Percentiles rank a stretch among this genome's conserved stretches.
Conservation (phyloP, 2,113 vertebrate genomes). For the Anseranas semipalmata region DNA sequence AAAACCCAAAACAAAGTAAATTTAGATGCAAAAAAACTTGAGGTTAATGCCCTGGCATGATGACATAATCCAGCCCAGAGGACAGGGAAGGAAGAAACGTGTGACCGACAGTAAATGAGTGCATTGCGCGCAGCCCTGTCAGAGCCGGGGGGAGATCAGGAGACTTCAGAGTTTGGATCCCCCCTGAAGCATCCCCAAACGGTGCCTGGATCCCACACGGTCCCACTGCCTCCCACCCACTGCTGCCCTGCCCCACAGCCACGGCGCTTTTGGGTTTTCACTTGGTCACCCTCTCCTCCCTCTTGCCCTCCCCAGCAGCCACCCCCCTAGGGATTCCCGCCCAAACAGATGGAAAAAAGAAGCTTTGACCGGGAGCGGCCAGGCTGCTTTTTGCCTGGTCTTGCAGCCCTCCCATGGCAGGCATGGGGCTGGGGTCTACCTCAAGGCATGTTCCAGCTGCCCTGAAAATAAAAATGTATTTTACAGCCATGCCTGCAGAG, state of each 20-base stretch:
- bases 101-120: background rate
- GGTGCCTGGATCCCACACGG: background rate
- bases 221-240: no score
- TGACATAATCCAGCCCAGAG: slow-evolving; percentile 33
- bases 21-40: slow-evolving; percentile 16
- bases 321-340: fast-evolving
- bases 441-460: background rate
- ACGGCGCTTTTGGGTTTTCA: background rate
- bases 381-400: background rate
- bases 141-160: background rate
- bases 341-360: background rate
- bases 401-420: background rate
- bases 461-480: background rate
- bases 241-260: background rate
- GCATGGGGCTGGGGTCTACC: background rate
- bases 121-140: background rate
- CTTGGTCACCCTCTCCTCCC: background rate
- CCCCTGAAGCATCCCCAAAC: background rate
- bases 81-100: background rate
- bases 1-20: slow-evolving; percentile 30
- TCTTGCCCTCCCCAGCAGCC: background rate
- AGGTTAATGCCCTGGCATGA: slow-evolving; percentile 29
- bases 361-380: background rate
- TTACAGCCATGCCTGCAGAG: fast-evolving
- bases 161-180: background rate